Evolutionary conservation across 1,140 invertebrate genomes (phyloP), one percentile per base, ranked within the genome.

Genomic region (Hyles vespertilio): DNA sequence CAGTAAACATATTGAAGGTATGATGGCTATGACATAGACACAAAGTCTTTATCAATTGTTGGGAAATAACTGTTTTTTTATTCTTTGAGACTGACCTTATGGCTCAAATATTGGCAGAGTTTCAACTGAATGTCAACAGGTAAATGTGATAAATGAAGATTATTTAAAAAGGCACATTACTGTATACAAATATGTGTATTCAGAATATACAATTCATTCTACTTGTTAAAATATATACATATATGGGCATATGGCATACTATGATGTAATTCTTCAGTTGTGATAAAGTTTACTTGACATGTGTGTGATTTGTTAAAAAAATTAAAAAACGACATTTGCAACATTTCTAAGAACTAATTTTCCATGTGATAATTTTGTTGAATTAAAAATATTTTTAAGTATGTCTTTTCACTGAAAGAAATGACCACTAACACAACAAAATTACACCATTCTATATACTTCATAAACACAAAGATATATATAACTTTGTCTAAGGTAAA

Each of bases 71-170:
- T 22, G n/a, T 22, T 22, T 22, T 22, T 22, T 22, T 22, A 22
- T 22, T 22, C 22, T 22, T 59, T 36, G 49, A 56, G 62, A 59
- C 56, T 56, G 52, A 59, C 57, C 56, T 59, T 59, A 48, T 43
- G 53, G 12, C 50, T 55, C 40, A 50, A 22, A 58, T 58, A 69
- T 69, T 69, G 67, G 67, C 67, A 69, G 11, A 4, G 12, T 44
- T 69, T 69, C 67, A 69, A 69, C 45, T 55, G 3, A 11, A 10
- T 59, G 59, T 61, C 67, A 69, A 69, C 67, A 69, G 67, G 67
- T 69, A 58, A 43, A 54, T 22, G n/a, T 43, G 40, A 54, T 44
- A 7, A 54, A 44, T 44, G 36, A 5, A 10, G 32, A 22, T 11
- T 7, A 45, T 44, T 44, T 44, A 2, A 11, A 54, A 36, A 45